Base-by-base conservation (phyloP, 1,140 invertebrate species). In the Zelostemma sp. region DNA sequence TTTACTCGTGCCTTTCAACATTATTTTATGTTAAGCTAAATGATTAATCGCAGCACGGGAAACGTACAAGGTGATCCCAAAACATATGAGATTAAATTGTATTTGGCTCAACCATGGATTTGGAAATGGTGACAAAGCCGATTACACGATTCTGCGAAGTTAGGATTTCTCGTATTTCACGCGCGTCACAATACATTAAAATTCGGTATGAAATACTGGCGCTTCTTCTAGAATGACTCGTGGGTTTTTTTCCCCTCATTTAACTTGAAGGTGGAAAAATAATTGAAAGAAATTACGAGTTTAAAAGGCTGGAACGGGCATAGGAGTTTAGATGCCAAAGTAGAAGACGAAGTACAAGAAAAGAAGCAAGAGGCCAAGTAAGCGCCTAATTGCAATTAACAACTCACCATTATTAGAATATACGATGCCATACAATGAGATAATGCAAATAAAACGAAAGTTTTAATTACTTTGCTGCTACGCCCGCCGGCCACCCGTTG, bases 371-470 rank as follows among this genome's bases (percentile, higher is more conserved):
- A 56, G 68, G 69, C 69, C 60, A 76, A 74, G 73, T 75, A 68
- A 73, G 59, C 75, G 79, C 74, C 81, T 83, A 82, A 83, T 83
- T 83, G 80, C 82, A 85, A 83, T 85, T 85, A 85, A 85, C 82
- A 82, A 82, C 81, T 82, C 79, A 66, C 80, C 81, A 83, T 83
- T 83, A 83, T 84, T 83, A 84, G 80, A 83, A 83, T 83, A 83
- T 81, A 83, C 81, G 79, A 80, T 78, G 80, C 80, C 74, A 82
- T 79, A 79, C 80, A 83, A 83, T 83, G 81, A 83, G 81, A 82
- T 83, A 83, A 85, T 82, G 81, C 81, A 83, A 85, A 83, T 83
- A 85, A 85, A 82, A 85, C 74, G 80, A 83, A 85, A 83, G 81
- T 85, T 85, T 85, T 85, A 83, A 83, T 84, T 83, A 82, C 81